phyloP scores from a whole-genome alignment of 2,797 vertebrate species.

The Uromys caudimaculatus region DNA sequence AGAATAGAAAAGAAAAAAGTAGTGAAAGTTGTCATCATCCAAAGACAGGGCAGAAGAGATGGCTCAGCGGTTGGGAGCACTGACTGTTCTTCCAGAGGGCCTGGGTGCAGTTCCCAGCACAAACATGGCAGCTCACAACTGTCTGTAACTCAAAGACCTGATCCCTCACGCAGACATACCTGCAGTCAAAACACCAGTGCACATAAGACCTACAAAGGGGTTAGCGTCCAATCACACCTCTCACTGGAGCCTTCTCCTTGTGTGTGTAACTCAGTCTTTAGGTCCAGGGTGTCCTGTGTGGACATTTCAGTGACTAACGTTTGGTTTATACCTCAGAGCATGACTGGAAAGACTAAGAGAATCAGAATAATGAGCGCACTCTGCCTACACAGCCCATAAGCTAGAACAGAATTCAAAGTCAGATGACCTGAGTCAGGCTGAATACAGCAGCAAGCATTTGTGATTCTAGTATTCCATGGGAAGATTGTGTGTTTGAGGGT shows the following conservation, averaged over 20 bases:
- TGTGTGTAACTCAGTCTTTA: neutral
- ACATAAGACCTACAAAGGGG: neutral
- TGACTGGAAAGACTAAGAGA: neutral
- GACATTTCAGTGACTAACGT: neutral
- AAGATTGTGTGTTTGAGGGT: neutral
- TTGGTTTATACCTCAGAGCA: neutral
- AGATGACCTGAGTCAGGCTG: neutral
- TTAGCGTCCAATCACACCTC: neutral
- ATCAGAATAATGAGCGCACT: conserved; percentile 1
- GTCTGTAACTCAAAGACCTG: too few relatives aligned
- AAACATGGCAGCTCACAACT: too few relatives aligned
- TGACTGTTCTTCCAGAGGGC: too few relatives aligned
- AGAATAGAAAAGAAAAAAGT: neutral
- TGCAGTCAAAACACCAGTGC: neutral
- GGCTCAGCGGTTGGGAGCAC: too few relatives aligned
- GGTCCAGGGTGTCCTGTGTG: neutral
- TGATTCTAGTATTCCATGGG: neutral
- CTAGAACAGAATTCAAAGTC: neutral
- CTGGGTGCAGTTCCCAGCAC: too few relatives aligned
- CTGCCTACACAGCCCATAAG: neutral
- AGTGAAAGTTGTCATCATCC: neutral
- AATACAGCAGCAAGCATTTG: neutral
- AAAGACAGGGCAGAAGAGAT: too few relatives aligned
- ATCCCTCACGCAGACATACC: neutral
- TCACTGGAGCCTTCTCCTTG: neutral